Conservation (phyloP, 2,888 invertebrate species). For the Cryptocephalus primarius region DNA sequence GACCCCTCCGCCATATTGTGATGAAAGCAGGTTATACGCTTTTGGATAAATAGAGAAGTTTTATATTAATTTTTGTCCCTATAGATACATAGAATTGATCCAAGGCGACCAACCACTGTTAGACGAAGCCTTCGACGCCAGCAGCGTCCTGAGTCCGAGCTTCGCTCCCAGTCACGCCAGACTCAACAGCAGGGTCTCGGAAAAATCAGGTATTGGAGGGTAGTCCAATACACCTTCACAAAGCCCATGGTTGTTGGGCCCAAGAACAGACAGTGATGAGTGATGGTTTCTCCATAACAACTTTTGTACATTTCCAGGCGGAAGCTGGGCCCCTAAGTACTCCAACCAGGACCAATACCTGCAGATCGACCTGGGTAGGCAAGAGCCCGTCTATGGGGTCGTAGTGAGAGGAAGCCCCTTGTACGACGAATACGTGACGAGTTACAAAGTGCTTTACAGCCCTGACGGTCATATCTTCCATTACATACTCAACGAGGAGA, state of each 20-base stretch:
- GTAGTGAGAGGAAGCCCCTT: slow-evolving; percentile 58
- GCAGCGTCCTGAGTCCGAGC: slow-evolving; percentile 39
- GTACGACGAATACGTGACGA: slow-evolving; percentile 63
- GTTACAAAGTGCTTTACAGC: slow-evolving; percentile 63
- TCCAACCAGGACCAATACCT: slow-evolving; percentile 56
- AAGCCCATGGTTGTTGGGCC: no score
- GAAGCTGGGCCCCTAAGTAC: slow-evolving; percentile 59
- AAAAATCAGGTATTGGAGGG: slow-evolving; percentile 18
- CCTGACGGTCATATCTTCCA: slow-evolving; percentile 41
- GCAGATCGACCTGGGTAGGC: slow-evolving; percentile 46
- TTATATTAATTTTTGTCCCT: slow-evolving; percentile 5
- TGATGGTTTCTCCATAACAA: not conserved
- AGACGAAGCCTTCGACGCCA: slow-evolving; percentile 47
- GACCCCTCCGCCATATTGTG: slow-evolving; percentile 41
- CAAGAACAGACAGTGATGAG: not conserved
- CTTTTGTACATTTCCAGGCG: slow-evolving; percentile 29
- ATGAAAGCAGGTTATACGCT: slow-evolving; percentile 31
- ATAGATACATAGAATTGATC: slow-evolving; percentile 38
- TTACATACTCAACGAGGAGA: slow-evolving; percentile 40
- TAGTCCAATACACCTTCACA: no score
- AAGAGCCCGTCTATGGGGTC: slow-evolving; percentile 64
- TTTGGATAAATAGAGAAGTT: not conserved
- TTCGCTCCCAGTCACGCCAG: slow-evolving; percentile 46
- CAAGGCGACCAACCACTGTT: slow-evolving; percentile 40
- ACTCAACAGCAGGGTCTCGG: slow-evolving; percentile 26